Evolutionary conservation across 2,113 vertebrate genomes (phyloP), one percentile per base, ranked within the genome.

Genomic region (Scytalopus superciliaris): DNA sequence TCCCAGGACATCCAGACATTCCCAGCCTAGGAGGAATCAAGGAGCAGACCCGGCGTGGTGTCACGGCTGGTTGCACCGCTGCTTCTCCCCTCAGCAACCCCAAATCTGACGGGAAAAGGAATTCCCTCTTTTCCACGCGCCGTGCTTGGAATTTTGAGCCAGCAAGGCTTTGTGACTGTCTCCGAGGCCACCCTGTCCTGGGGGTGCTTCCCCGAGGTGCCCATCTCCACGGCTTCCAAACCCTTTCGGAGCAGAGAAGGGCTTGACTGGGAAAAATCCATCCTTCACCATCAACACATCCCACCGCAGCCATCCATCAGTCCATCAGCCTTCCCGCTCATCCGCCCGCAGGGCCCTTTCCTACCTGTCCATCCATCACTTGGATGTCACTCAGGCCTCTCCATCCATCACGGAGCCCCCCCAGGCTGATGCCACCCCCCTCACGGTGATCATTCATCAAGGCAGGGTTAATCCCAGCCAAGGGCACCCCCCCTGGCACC

Each of bases 101-200:
- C 19, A 2, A 31, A 3, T 21, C 18, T 35, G 33, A 8, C 8
- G 12, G 9, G 30, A 33, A 74, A 40, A 63, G 8, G 16, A 4
- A 23, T 74, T 55, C 33, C 35, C 1, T 2, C 0, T 7, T 72
- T 73, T 87, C 62, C 10, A 30, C 2, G 0, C 0, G 0, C 40
- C 18, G 3, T 33, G 2, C 25, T 31, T 7, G 18, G 49, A 33
- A 14, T 75, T 79, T 68, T 42, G 53, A 25, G 33, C 44, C 60
- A 44, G 33, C 14, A 14, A 37, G 39, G 31, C 9, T 23, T 42
- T 33, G 40, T 60, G 59, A 31, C 45, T 12, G 6, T 31, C 25
- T 64, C 49, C 2, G 1, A 19, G 22, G 18, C 13, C 56, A 25
- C 30, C 3, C 44, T 47, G 30, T 72, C 50, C 79, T 21, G 45